Evolutionary conservation across 2,113 vertebrate species (phyloP), one percentile per base, ranked within the genome.

Genomic region (Cercopithecus mona): DNA sequence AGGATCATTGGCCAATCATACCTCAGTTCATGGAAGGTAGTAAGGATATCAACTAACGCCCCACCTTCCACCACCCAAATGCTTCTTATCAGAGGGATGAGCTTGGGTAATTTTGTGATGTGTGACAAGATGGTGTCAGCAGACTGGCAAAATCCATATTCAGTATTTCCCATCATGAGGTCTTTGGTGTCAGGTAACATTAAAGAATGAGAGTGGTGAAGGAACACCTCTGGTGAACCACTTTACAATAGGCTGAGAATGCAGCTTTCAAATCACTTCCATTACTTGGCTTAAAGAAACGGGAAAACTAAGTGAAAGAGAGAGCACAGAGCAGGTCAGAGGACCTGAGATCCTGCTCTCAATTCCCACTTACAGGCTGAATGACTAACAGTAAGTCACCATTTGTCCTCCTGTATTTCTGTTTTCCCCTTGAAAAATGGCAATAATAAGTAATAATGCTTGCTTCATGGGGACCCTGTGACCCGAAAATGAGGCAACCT

Each of bases 111-210:
- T 78, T 96, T 94, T 96, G 64, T 88, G 90, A 92, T 81, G 35
- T 0, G 6, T 55, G n/a, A 83, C 83, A 79, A 16, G 40, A 86
- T 79, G 86, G 73, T 94, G 81, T 93, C 91, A 93, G 40, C 72
- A 93, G 73, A 55, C 88, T 40, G 70, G 91, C 57, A 72, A 93
- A 94, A 91, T 90, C 66, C 61, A 88, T 16, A 0, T 72, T 89
- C 38, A 12, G 7, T 72, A 70, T 84, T 92, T 92, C 80, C 75
- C 64, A 16, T 78, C 90, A 87, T 84, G 83, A 96, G 88, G 45
- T 52, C 84, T 93, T 93, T 79, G 43, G 83, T 88, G 87, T 96
- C 68, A 84, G 45, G 80, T 90, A 87, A 94, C 64, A 66, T 72
- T 72, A 76, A 90, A 92, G 48, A 92, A 72, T 40, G n/a, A 93